Percentiles rank a stretch among this genome's conserved stretches.
Evolutionary conservation across 1,140 invertebrate species (phyloP).

Genomic region (Leptestheria dahalacensis): DNA sequence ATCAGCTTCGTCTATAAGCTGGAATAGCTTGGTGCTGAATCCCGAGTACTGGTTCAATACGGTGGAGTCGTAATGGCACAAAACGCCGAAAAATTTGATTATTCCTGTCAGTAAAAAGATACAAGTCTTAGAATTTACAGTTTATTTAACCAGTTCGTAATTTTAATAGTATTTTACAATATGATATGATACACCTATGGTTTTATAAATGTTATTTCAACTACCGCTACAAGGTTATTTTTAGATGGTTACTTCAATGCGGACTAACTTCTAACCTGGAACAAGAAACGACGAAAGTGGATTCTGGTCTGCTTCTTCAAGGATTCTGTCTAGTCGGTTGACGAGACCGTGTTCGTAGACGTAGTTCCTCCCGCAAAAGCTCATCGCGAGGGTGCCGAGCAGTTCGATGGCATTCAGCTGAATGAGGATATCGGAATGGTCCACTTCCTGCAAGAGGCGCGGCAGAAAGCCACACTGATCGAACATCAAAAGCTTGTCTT

Average conservation of each 20-base stretch:
- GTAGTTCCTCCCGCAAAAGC: neutral
- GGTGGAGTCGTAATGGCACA: neutral
- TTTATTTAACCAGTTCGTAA: too few relatives aligned
- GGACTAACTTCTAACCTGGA: too few relatives aligned
- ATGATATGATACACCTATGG: too few relatives aligned
- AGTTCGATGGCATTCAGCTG: slow-evolving; percentile 6
- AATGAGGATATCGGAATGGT: neutral
- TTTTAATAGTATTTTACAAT: too few relatives aligned
- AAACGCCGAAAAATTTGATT: slow-evolving; percentile 2
- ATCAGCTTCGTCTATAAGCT: neutral
- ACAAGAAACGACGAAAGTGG: slow-evolving; percentile 6
- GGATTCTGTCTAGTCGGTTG: neutral
- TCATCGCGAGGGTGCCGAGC: neutral
- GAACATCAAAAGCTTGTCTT: neutral
- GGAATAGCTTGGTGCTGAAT: neutral
- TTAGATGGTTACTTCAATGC: too few relatives aligned
- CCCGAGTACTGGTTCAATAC: neutral
- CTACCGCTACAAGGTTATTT: too few relatives aligned
- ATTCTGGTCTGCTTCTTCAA: neutral
- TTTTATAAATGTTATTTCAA: too few relatives aligned
- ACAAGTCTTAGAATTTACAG: too few relatives aligned
- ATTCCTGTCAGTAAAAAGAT: too few relatives aligned
- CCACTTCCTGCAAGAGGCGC: neutral
- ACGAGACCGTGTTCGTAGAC: neutral
- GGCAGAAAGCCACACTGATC: neutral